Conservation (phyloP, 2,797 vertebrate genomes). For the Rhinophrynus dorsalis region DNA sequence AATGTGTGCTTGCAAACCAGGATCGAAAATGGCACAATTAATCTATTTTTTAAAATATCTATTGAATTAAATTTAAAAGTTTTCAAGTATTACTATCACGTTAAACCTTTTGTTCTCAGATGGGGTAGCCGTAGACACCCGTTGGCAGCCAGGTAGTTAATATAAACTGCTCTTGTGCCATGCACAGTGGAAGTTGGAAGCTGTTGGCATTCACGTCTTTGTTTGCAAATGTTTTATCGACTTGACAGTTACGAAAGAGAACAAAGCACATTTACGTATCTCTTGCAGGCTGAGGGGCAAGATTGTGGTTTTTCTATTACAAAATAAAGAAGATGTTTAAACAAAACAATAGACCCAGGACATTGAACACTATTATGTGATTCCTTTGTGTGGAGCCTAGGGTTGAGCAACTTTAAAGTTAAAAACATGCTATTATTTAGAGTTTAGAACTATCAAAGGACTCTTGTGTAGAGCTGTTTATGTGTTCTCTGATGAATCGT, state of each 20-base stretch:
- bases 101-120: too few species aligned
- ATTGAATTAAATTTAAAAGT: too few species aligned
- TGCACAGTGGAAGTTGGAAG: not conserved
- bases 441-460: constrained; percentile 8
- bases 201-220: not conserved
- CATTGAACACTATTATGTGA: constrained; percentile 21
- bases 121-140: too few species aligned
- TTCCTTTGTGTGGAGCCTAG: not conserved
- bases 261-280: constrained; percentile 24
- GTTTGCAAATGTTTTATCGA: constrained; percentile 5
- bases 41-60: too few species aligned
- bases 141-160: too few species aligned
- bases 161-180: not conserved
- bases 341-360: constrained; percentile 16
- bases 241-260: constrained; percentile 5
- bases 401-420: constrained; percentile 5
- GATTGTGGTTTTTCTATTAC: constrained; percentile 32
- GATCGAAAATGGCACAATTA: too few species aligned
- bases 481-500: too few species aligned
- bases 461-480: not conserved
- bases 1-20: too few species aligned
- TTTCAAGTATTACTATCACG: too few species aligned
- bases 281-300: not conserved
- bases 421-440: constrained; percentile 13
- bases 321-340: constrained; percentile 24